These are phyloP conservation scores for Spilarctia lutea DNA, from an alignment of 2,888 invertebrate species.

Conservation along the genomic window DNA sequence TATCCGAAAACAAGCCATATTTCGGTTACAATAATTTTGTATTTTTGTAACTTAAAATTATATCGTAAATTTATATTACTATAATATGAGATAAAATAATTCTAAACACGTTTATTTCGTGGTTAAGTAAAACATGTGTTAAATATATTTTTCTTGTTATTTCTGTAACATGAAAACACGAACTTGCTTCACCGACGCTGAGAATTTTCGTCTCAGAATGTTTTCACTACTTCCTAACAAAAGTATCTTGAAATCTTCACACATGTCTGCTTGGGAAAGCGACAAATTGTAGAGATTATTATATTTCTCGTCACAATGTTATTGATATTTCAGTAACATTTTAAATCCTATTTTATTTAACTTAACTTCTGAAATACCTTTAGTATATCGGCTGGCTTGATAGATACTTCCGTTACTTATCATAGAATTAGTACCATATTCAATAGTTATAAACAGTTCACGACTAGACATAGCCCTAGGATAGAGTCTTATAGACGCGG, in stretches of 20 bases:
- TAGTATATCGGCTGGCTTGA: no score
- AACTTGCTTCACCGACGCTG: background rate
- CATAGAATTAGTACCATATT: no score
- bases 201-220: conserved; percentile 1
- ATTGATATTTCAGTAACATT: no score
- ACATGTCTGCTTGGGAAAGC: conserved; percentile 6
- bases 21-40: background rate
- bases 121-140: background rate
- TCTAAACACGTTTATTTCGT: background rate
- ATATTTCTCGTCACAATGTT: background rate
- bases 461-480: no score
- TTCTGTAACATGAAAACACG: background rate
- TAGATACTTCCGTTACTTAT: no score
- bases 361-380: no score
- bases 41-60: background rate
- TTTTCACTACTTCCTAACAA: conserved; percentile 1
- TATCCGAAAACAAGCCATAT: no score
- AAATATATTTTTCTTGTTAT: background rate
- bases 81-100: background rate
- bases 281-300: background rate
- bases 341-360: no score
- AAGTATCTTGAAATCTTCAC: background rate
- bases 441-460: no score
- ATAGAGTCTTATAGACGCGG: no score
- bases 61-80: no score